Conservation (phyloP, 2,888 invertebrate species). For the Lasioglossum figueresi region DNA sequence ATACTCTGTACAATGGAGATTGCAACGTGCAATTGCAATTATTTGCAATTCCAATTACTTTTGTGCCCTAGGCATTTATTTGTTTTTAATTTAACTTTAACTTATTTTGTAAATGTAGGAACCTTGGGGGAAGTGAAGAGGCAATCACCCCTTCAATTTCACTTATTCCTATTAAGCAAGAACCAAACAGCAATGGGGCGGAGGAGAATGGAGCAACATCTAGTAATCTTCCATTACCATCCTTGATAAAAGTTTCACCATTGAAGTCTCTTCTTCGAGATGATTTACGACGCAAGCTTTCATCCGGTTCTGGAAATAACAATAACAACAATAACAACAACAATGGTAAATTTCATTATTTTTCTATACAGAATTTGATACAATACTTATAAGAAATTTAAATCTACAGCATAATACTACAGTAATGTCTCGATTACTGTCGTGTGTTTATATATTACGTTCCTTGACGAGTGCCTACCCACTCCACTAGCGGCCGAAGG, state of each 20-base stretch:
- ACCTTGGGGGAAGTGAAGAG: conserved; percentile 83
- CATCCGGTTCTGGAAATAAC: conserved; percentile 84
- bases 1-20: neutral
- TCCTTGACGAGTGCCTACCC: no score
- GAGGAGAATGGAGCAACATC: conserved; percentile 86
- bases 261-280: conserved; percentile 93
- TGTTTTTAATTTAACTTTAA: neutral
- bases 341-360: conserved; percentile 38
- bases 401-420: neutral
- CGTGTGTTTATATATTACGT: no score
- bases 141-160: conserved; percentile 93
- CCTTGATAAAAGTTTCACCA: conserved; percentile 93
- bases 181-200: conserved; percentile 85
- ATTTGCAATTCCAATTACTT: neutral
- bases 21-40: neutral
- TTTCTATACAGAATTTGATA: neutral
- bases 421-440: no score
- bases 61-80: neutral
- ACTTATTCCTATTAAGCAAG: conserved; percentile 91
- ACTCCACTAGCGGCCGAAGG: no score
- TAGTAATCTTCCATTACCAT: conserved; percentile 88
- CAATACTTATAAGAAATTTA: neutral
- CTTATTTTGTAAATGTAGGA: conserved; percentile 76
- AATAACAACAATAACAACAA: conserved; percentile 71
- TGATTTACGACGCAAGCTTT: conserved; percentile 92